A percentile compares a stretch with the other conserved stretches of the same genome.
These are phyloP conservation scores for Atta cephalotes DNA, from an alignment of 1,140 invertebrate genomes.

Conservation along the genomic window DNA sequence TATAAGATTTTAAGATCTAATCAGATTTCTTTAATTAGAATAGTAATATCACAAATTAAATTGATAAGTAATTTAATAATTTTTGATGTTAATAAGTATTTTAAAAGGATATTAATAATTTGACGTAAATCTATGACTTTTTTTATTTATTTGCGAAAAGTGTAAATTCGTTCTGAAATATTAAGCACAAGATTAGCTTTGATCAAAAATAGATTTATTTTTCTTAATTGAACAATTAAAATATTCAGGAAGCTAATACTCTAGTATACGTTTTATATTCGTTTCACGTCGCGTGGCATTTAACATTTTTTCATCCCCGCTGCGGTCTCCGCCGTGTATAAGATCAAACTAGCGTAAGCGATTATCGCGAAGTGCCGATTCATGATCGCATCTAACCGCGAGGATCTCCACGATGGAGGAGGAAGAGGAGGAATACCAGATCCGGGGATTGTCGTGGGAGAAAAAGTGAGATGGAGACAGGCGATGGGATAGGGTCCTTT, in stretches of 20 bases:
- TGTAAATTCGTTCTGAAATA: no score
- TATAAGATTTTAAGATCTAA: not conserved
- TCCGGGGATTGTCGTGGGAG: no score
- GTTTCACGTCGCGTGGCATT: conserved; percentile 26
- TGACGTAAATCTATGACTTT: no score
- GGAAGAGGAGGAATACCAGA: not conserved
- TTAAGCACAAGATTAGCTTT: no score
- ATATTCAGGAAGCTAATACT: not conserved
- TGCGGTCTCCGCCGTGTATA: not conserved
- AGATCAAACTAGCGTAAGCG: conserved; percentile 43
- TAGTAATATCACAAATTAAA: no score
- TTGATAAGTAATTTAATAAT: no score
- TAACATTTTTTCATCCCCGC: not conserved
- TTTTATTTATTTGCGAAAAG: no score
- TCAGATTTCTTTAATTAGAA: not conserved
- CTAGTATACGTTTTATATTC: not conserved
- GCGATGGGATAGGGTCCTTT: conserved; percentile 37
- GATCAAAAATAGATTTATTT: no score
- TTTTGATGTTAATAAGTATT: no score
- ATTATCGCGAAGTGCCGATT: conserved; percentile 26
- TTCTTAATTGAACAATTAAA: not conserved
- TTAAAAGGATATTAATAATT: no score
- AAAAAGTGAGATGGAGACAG: conserved; percentile 15
- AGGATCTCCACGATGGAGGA: not conserved
- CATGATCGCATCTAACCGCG: conserved; percentile 9